Evolutionary conservation across 1,140 invertebrate genomes (phyloP).

Genomic region (Drosophila littoralis): DNA sequence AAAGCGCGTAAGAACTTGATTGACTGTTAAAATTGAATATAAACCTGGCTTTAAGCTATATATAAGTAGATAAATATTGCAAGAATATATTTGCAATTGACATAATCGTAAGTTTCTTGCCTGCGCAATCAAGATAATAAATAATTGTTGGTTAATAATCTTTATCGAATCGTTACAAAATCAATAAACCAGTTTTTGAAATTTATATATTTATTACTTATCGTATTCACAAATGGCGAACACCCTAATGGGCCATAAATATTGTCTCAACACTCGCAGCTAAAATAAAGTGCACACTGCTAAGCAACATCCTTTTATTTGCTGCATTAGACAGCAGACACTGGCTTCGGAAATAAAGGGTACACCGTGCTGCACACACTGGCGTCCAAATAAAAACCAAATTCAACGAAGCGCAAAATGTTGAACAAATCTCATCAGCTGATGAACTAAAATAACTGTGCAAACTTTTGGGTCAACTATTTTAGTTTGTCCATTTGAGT

Average conservation of each 20-base stretch:
- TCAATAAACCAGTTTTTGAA: not conserved
- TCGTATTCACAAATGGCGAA: not conserved
- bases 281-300: slow-evolving; percentile 12
- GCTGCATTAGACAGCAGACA: not conserved
- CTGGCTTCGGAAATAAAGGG: not conserved
- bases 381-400: not conserved
- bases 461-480: slow-evolving; percentile 39
- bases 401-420: not conserved
- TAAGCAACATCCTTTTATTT: not conserved
- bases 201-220: not conserved
- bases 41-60: too few species aligned
- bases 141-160: not conserved
- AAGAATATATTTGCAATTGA: too few species aligned
- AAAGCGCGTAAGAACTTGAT: too few species aligned
- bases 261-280: not conserved
- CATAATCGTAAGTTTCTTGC: too few species aligned
- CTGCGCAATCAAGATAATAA: too few species aligned
- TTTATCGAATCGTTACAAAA: not conserved
- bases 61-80: too few species aligned
- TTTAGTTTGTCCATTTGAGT: slow-evolving; percentile 19
- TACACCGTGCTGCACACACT: not conserved
- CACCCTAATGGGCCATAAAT: not conserved
- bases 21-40: too few species aligned
- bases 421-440: slow-evolving; percentile 1
- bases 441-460: slow-evolving; percentile 7